Conservation (phyloP, 1,140 invertebrate genomes). For the Micrasema minimum region DNA sequence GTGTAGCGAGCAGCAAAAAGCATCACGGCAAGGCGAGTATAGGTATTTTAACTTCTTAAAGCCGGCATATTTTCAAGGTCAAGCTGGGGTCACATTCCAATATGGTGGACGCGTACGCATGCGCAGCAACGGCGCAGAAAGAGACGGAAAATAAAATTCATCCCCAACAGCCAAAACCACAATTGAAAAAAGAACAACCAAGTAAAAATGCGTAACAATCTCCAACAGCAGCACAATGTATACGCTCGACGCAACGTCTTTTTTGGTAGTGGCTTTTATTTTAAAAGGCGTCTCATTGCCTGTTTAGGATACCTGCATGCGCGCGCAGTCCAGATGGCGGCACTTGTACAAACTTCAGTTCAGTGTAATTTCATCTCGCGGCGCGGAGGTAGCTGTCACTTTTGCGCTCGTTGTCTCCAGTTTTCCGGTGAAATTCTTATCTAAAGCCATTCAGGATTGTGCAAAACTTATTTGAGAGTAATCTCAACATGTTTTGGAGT, state of each 20-base stretch:
- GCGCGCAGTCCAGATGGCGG: constrained; percentile 31
- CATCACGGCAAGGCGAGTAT: constrained; percentile 23
- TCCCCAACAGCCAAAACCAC: not conserved
- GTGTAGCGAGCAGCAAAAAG: not conserved
- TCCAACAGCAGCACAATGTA: no score
- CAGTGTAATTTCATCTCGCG: constrained; percentile 17
- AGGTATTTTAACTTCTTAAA: constrained; percentile 34
- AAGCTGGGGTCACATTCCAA: constrained; percentile 48
- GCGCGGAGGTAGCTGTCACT: not conserved
- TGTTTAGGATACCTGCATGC: not conserved
- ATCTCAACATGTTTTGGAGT: not conserved
- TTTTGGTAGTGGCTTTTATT: not conserved
- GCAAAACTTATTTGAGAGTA: not conserved
- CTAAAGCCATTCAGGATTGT: not conserved
- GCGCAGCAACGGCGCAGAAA: constrained; percentile 16
- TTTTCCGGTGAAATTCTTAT: constrained; percentile 5
- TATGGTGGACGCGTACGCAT: constrained; percentile 41
- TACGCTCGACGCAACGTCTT: no score
- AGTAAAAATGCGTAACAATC: no score
- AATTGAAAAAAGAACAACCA: no score
- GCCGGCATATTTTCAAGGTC: constrained; percentile 49
- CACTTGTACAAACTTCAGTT: constrained; percentile 15
- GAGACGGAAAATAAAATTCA: not conserved
- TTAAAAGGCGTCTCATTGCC: not conserved
- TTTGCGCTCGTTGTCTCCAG: not conserved